Evolutionary conservation across 2,888 invertebrate genomes (phyloP).

Genomic region (Allolobophora icterica): DNA sequence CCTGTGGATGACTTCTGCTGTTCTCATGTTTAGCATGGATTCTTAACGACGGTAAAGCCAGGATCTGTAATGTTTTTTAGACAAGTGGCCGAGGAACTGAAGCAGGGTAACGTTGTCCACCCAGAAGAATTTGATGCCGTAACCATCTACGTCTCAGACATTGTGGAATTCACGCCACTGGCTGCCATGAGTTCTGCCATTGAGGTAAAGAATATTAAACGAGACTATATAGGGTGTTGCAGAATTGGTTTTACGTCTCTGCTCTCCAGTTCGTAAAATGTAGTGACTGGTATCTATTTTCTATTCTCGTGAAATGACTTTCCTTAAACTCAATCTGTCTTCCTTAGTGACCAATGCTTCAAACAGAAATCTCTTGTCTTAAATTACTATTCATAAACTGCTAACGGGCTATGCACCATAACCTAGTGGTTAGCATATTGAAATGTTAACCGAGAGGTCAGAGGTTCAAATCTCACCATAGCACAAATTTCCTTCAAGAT

Average conservation of each 20-base stretch:
- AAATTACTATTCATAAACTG: too few relatives aligned
- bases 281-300: not conserved
- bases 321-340: not conserved
- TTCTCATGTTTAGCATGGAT: not conserved
- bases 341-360: not conserved
- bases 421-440: too few relatives aligned
- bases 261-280: not conserved
- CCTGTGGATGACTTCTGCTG: too few relatives aligned
- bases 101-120: slow-evolving; percentile 84
- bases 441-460: too few relatives aligned
- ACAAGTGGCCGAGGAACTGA: slow-evolving; percentile 81
- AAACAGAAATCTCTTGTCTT: too few relatives aligned
- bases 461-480: too few relatives aligned
- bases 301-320: not conserved
- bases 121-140: slow-evolving; percentile 89
- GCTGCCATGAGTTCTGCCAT: slow-evolving; percentile 80
- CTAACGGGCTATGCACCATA: too few relatives aligned
- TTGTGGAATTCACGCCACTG: slow-evolving; percentile 81
- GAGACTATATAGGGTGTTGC: not conserved
- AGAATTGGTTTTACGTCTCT: not conserved
- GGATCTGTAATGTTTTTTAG: slow-evolving; percentile 33
- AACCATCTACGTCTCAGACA: slow-evolving; percentile 93
- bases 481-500: too few relatives aligned
- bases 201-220: slow-evolving; percentile 49
- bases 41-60: not conserved